Evolutionary conservation across 1,140 invertebrate genomes (phyloP).

Genomic region (Bombyx mandarina): DNA sequence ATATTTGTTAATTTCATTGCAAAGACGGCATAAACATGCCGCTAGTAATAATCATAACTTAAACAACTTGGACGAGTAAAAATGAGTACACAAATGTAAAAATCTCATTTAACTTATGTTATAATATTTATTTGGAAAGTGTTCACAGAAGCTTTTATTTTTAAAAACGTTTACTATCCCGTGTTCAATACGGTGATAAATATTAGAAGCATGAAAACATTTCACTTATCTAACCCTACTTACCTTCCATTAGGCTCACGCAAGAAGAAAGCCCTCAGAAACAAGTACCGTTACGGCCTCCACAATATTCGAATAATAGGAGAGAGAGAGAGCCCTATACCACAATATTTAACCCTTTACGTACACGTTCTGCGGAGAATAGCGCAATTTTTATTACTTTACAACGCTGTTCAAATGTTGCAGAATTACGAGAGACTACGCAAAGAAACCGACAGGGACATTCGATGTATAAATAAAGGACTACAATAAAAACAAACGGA

Average conservation of each 20-base stretch:
- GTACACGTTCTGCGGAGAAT: conserved; percentile 56
- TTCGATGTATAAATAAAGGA: conserved; percentile 36
- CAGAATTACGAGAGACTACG: conserved; percentile 33
- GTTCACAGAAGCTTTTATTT: conserved; percentile 12
- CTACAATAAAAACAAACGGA: conserved; percentile 61
- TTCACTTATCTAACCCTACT: conserved; percentile 35
- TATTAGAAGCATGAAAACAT: conserved; percentile 29
- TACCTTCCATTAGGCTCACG: conserved; percentile 36
- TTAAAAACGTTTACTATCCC: conserved; percentile 7
- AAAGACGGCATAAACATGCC: too few relatives aligned
- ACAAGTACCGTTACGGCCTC: conserved; percentile 48
- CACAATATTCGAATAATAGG: conserved; percentile 30
- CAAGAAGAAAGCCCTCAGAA: conserved; percentile 29
- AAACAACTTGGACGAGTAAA: too few relatives aligned
- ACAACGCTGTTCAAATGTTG: conserved; percentile 47
- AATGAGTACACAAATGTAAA: too few relatives aligned
- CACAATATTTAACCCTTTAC: conserved; percentile 52
- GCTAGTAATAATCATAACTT: too few relatives aligned
- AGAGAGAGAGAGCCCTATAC: conserved; percentile 47
- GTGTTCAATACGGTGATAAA: conserved; percentile 25
- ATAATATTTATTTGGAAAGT: too few relatives aligned
- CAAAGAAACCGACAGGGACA: conserved; percentile 50
- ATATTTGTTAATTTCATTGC: too few relatives aligned
- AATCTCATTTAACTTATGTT: too few relatives aligned
- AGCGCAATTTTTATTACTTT: conserved; percentile 67